Evolutionary conservation across 1,140 invertebrate genomes (phyloP).

Genomic region (Trachymyrmex septentrionalis): DNA sequence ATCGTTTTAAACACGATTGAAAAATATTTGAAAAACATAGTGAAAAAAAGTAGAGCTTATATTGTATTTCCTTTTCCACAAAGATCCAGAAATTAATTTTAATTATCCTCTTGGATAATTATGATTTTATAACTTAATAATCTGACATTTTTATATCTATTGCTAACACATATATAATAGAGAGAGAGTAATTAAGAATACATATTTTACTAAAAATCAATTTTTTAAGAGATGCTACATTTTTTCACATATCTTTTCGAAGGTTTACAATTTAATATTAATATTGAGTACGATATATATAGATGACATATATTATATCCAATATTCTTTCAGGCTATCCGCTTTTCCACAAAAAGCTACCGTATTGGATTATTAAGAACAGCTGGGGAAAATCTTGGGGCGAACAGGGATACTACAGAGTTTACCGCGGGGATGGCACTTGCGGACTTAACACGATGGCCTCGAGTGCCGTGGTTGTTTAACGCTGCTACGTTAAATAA

Average conservation of each 20-base stretch:
- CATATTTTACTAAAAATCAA: neutral
- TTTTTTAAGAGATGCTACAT: conserved; percentile 43
- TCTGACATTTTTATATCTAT: neutral
- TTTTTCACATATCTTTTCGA: conserved; percentile 3
- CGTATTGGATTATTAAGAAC: conserved; percentile 98
- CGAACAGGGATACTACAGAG: conserved; percentile 97
- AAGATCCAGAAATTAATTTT: conserved; percentile 14
- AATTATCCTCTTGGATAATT: neutral
- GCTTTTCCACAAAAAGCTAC: conserved; percentile 93
- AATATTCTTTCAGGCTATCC: conserved; percentile 90
- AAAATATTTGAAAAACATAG: neutral
- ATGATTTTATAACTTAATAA: conserved; percentile 8
- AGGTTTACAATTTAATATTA: neutral
- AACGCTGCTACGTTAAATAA: conserved; percentile 56
- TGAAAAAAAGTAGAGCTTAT: neutral
- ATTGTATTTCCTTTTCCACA: neutral
- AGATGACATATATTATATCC: neutral
- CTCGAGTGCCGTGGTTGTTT: conserved; percentile 93
- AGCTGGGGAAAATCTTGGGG: conserved; percentile 96
- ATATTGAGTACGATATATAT: neutral
- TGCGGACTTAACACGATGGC: conserved; percentile 98
- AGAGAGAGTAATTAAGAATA: neutral
- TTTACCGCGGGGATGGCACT: conserved; percentile 97
- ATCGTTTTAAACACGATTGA: neutral
- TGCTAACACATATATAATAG: neutral